These are phyloP conservation scores for Marmota monax DNA, from an alignment of 2,113 vertebrate species.

Conservation along the genomic window DNA sequence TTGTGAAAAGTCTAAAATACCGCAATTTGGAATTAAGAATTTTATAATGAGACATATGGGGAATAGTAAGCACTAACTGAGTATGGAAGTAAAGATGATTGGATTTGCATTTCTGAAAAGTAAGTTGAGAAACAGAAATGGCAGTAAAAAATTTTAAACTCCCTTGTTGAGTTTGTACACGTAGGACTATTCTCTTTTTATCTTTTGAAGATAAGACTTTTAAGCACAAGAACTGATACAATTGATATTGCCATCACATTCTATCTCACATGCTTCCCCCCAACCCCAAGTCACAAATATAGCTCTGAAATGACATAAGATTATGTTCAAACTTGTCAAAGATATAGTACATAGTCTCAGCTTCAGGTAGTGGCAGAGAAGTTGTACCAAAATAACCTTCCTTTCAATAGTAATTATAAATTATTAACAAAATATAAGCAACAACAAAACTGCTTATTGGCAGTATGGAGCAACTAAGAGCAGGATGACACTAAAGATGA, in stretches of 20 bases:
- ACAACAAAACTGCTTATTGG: not conserved
- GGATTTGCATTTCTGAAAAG: constrained; percentile 49
- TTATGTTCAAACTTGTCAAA: not conserved
- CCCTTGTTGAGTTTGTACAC: not conserved
- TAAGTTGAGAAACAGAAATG: constrained; percentile 15
- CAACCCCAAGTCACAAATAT: not conserved
- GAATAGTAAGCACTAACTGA: not conserved
- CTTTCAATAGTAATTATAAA: not conserved
- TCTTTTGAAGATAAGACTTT: not conserved
- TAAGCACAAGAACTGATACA: not conserved
- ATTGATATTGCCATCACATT: not conserved
- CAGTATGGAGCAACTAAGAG: not conserved
- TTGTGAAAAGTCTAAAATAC: not conserved
- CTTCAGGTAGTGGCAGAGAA: not conserved
- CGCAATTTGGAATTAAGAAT: not conserved
- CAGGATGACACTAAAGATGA: not conserved
- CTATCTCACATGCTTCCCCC: not conserved
- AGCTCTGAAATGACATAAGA: constrained; percentile 41
- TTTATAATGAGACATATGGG: not conserved
- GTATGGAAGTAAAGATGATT: not conserved
- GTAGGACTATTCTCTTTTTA: not conserved
- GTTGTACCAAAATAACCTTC: not conserved
- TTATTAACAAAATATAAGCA: constrained; percentile 8
- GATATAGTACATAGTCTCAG: not conserved
- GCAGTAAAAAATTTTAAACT: constrained; percentile 27